phyloP scores from a whole-genome alignment of 2,113 vertebrate genomes.

The Brachirus orientalis region DNA sequence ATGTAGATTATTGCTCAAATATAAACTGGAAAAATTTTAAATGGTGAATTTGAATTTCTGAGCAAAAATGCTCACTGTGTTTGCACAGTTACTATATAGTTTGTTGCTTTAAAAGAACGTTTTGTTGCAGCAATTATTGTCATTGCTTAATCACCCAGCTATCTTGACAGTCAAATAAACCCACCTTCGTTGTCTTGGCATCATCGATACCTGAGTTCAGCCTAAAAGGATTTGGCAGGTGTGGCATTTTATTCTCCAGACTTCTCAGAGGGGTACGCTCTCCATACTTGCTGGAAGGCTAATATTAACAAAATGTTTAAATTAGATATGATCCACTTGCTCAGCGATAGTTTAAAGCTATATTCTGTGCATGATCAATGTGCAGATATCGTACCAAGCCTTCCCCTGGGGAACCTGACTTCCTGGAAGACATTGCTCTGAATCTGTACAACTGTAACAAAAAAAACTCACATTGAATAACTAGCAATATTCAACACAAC shows the following conservation, averaged over 20 bases:
- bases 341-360: background rate
- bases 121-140: too few species aligned
- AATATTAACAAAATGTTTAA: background rate
- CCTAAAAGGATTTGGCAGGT: slow-evolving; percentile 22
- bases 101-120: too few species aligned
- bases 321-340: background rate
- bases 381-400: slow-evolving; percentile 53
- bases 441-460: slow-evolving; percentile 1
- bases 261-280: slow-evolving; percentile 68
- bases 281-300: slow-evolving; percentile 51
- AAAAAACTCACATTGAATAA: background rate
- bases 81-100: too few species aligned
- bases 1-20: too few species aligned
- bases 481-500: too few species aligned
- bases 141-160: too few species aligned
- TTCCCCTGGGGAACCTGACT: slow-evolving; percentile 32
- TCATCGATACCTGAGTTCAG: slow-evolving; percentile 20
- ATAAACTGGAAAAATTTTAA: too few species aligned
- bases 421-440: slow-evolving; percentile 47
- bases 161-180: too few species aligned
- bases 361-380: background rate
- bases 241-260: slow-evolving; percentile 64
- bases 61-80: too few species aligned
- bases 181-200: slow-evolving; percentile 46
- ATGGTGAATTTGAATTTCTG: too few species aligned